These are phyloP conservation scores for Drosophila falleni DNA, from an alignment of 2,888 invertebrate species.

Conservation along the genomic window DNA sequence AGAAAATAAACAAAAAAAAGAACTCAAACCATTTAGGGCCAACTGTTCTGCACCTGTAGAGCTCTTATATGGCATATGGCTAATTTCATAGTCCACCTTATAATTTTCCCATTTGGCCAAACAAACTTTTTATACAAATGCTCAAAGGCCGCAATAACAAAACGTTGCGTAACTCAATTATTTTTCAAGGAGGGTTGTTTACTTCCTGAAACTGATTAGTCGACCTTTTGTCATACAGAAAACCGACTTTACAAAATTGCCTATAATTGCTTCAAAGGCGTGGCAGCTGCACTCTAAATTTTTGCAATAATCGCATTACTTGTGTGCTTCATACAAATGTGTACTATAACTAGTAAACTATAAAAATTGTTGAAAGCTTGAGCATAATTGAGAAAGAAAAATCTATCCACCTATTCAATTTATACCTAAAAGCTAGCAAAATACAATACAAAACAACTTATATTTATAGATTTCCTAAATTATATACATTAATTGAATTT, in stretches of 20 bases:
- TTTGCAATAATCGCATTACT: slow-evolving; percentile 23
- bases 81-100: slow-evolving; percentile 62
- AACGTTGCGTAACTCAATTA: slow-evolving; percentile 63
- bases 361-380: background rate
- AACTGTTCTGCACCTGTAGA: slow-evolving; percentile 64
- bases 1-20: slow-evolving; percentile 11
- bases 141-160: slow-evolving; percentile 43
- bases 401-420: background rate
- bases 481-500: no score
- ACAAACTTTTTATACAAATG: slow-evolving; percentile 41
- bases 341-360: background rate
- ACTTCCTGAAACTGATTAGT: slow-evolving; percentile 61
- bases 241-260: slow-evolving; percentile 49
- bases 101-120: slow-evolving; percentile 58
- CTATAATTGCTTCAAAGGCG: slow-evolving; percentile 57
- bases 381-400: background rate
- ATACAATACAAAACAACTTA: background rate
- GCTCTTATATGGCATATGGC: slow-evolving; percentile 60
- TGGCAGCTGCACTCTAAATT: slow-evolving; percentile 38
- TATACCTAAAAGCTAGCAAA: no score
- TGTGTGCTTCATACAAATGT: background rate
- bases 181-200: slow-evolving; percentile 47
- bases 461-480: background rate
- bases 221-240: slow-evolving; percentile 35
- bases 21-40: slow-evolving; percentile 9